Evolutionary conservation across 2,888 invertebrate genomes (phyloP), one percentile per base, ranked within the genome.

Genomic region (Callyntrura guangdongensis): DNA sequence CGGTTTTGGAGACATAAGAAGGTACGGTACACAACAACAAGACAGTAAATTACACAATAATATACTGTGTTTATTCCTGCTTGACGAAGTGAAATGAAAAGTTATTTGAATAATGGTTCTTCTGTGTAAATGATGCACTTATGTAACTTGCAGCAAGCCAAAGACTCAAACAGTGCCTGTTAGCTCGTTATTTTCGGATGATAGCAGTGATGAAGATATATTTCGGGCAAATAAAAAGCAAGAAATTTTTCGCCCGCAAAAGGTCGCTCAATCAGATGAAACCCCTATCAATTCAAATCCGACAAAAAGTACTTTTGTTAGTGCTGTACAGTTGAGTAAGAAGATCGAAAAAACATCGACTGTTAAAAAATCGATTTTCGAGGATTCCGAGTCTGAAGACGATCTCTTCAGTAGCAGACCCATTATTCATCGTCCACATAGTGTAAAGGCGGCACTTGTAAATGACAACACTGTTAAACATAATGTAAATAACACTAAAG

Each of bases 321-420:
- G 8, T 59, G 17, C 6, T 61, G 45, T 36, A 36, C 2, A 36
- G 6, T 6, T 49, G 59, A 6, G 64, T 81, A 20, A 89, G 86
- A 14, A 90, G 92, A 12, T 94, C 93, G 47, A 83, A 5, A 85
- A 87, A 64, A 14, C 84, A 27, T 3, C 17, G 12, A 20, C 64
- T 1, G 64, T 84, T 20, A 90, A 90, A 25, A 91, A 92, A 11
- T 94, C 94, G 6, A 92, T 93, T 25, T 94, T 94, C 91, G 94
- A 94, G 22, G 93, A 93, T 67, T 93, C 93, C 0, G 94, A 94
- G 56, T 94, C 94, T 20, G 94, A 92, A 27, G 93, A 93, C 47
- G 93, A 93, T 79, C 12, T 93, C 1, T 93, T 94, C 61, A 90
- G 61, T 17, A 81, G 64, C 27, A 87, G 36, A 79, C 47, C 86